Base-by-base conservation (phyloP, 2,888 invertebrate genomes). In the Cheilosia vulpina region DNA sequence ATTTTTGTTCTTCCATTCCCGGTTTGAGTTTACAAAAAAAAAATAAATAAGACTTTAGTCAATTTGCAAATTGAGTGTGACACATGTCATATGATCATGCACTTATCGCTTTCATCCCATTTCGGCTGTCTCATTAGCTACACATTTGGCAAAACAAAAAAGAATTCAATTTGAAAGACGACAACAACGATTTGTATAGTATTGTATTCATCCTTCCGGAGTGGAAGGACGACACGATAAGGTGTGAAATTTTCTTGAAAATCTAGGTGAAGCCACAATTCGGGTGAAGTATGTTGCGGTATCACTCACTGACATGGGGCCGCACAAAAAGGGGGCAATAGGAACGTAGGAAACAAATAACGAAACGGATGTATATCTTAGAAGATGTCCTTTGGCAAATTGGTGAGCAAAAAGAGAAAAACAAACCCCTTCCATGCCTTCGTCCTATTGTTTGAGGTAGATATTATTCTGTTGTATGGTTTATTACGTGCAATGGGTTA, bases 241-340 rank as follows among this genome's bases (percentile, higher is more conserved):
- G 75, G 45, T 60, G 27, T 17, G 17, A 58, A 55, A 19, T 17
- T 47, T 55, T 31, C 55, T 55, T 66, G 43, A 62, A 66, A 83
- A 83, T 75, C 83, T 84, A 84, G 83, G 83, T 79, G 73, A 79
- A 66, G 41, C 65, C 45, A 52, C 75, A 65, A 76, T 76, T 75
- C 80, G 75, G 84, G 84, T 84, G 80, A 84, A 84, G 84, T 84
- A 43, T 80, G 53, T 71, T 84, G 84, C 84, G 80, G 84, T 80
- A 84, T 84, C 65, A 75, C 31, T 69, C 63, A 75, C 50, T 73
- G 24, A 24, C 24, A 52, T 9, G 19, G 13, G 15, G 19, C 19
- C 50, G 45, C 55, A 60, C 60, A 60, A 34, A 27, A 75, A 60
- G 66, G 31, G 45, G 34, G 17, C 55, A 68, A 68, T 50, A 15